These are phyloP conservation scores for Leptinotarsa undecemlineata DNA, from an alignment of 1,140 invertebrate species.

Conservation along the genomic window DNA sequence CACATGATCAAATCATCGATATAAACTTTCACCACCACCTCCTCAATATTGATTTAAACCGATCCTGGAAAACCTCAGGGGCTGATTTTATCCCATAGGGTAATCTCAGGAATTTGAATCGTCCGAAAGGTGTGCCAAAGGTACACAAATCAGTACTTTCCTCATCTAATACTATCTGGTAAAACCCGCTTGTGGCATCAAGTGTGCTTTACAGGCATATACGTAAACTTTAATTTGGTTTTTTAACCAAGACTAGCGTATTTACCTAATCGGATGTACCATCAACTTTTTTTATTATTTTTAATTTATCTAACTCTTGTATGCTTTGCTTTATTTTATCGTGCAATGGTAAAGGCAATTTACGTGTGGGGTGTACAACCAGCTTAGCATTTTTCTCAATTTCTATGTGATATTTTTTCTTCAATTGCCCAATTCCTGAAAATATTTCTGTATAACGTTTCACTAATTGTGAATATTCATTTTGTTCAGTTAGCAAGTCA, in stretches of 20 bases:
- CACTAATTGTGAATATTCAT: slow-evolving; percentile 6
- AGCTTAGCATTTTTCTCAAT: slow-evolving; percentile 34
- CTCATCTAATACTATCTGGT: no score
- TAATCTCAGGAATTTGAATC: background rate
- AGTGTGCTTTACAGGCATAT: slow-evolving; percentile 47
- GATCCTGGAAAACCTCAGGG: slow-evolving; percentile 34
- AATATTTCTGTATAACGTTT: slow-evolving; percentile 17
- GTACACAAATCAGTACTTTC: no score
- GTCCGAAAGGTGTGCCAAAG: no score
- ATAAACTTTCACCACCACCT: slow-evolving; percentile 37
- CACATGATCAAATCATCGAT: slow-evolving; percentile 34
- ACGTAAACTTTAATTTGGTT: slow-evolving; percentile 51
- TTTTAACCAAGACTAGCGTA: slow-evolving; percentile 53
- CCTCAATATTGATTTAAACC: slow-evolving; percentile 30
- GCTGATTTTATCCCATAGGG: background rate
- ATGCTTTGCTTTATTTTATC: slow-evolving; percentile 50
- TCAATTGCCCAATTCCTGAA: slow-evolving; percentile 23
- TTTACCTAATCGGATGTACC: background rate
- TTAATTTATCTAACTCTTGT: slow-evolving; percentile 20
- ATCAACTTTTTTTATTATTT: no score
- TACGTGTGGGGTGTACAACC: slow-evolving; percentile 45
- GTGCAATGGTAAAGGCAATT: slow-evolving; percentile 47
- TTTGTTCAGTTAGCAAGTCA: background rate
- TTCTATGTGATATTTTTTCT: slow-evolving; percentile 31
- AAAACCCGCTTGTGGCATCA: background rate